These are phyloP conservation scores for Macroteleia sp. DNA, from an alignment of 2,888 invertebrate species.

Conservation along the genomic window DNA sequence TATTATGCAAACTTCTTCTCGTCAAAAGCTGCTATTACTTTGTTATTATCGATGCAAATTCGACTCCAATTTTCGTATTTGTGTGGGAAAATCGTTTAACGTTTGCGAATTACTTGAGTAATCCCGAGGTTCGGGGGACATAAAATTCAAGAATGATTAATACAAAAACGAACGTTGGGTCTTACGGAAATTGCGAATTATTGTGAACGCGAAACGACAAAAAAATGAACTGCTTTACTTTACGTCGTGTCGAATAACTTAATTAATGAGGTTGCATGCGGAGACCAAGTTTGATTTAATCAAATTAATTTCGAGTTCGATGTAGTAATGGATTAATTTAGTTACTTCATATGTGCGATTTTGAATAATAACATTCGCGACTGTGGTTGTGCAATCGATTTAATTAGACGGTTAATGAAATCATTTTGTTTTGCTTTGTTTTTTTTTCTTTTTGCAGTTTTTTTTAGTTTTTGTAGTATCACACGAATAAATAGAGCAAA, in stretches of 20 bases:
- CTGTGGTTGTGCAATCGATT: too few relatives aligned
- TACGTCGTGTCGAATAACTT: conserved; percentile 5
- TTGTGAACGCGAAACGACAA: neutral
- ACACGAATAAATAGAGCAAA: too few relatives aligned
- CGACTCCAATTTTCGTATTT: conserved; percentile 16
- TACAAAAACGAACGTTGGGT: conserved; percentile 12
- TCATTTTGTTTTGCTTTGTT: too few relatives aligned
- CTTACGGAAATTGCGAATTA: neutral
- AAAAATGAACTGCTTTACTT: too few relatives aligned
- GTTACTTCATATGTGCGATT: too few relatives aligned
- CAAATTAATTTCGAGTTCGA: conserved; percentile 6
- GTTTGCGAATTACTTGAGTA: neutral
- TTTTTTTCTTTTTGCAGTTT: too few relatives aligned
- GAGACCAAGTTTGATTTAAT: conserved; percentile 13
- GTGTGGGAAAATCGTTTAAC: conserved; percentile 15
- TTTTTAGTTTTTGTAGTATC: too few relatives aligned
- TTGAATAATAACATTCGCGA: too few relatives aligned
- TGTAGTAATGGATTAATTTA: too few relatives aligned
- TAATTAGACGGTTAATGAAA: too few relatives aligned
- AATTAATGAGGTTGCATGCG: conserved; percentile 12
- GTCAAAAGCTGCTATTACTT: conserved; percentile 33
- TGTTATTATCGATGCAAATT: conserved; percentile 40
- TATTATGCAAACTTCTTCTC: conserved; percentile 53
- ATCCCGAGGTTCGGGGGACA: neutral
- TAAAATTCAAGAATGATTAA: conserved; percentile 5